phyloP scores from a whole-genome alignment of 2,113 vertebrate genomes.

The Vulpes lagopus region DNA sequence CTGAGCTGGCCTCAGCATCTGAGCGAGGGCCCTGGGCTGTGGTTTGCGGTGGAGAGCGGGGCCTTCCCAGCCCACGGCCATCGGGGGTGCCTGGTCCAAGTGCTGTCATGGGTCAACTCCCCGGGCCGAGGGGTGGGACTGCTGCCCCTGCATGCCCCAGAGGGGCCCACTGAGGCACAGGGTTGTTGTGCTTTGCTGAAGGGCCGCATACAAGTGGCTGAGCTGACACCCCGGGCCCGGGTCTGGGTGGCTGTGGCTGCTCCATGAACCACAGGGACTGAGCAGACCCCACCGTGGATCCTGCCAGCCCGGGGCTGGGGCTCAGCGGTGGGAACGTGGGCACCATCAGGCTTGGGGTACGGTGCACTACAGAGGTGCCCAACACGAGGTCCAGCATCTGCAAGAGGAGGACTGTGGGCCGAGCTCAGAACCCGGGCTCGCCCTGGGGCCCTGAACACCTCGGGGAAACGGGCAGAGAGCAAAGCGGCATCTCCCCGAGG shows the following conservation, averaged over 20 bases:
- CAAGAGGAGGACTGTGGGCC: no score
- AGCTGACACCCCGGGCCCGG: neutral
- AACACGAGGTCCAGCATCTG: accelerated
- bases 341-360: neutral
- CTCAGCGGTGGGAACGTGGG: accelerated
- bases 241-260: neutral
- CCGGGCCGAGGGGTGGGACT: no score
- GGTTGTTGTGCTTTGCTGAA: neutral
- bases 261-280: neutral
- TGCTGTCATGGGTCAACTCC: neutral
- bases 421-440: neutral
- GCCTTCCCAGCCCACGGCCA: neutral
- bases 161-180: neutral
- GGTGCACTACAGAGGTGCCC: neutral
- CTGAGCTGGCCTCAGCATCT: neutral
- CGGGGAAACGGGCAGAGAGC: neutral
- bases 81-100: neutral
- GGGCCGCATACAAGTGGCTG: neutral
- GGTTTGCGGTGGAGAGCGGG: neutral
- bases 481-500: accelerated
- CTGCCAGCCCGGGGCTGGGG: neutral
- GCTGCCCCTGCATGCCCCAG: neutral
- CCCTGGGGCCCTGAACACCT: neutral
- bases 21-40: accelerated
- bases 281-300: no score